A percentile compares a stretch with the other conserved stretches of the same genome.
phyloP scores from a whole-genome alignment of 2,888 invertebrate genomes.

The Callosobruchus maculatus region DNA sequence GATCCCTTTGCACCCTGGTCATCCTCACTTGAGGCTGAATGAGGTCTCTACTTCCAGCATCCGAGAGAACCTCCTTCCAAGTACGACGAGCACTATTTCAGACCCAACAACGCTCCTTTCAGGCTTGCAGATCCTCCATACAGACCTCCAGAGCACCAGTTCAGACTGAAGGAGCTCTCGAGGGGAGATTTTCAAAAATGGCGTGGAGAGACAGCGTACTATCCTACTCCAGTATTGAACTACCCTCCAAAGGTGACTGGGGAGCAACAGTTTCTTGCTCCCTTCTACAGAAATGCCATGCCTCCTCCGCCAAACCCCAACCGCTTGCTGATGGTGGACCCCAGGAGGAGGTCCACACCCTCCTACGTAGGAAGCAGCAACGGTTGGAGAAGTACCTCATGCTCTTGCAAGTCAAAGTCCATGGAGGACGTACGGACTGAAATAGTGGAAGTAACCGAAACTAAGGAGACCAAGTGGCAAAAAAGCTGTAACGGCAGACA shows the following conservation, averaged over 20 bases:
- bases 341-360: constrained; percentile 30
- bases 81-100: neutral
- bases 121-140: neutral
- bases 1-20: constrained; percentile 25
- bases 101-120: neutral
- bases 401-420: constrained; percentile 60
- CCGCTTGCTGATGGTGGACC: constrained; percentile 42
- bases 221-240: constrained; percentile 52
- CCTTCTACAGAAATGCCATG: constrained; percentile 64
- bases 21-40: neutral
- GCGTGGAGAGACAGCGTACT: constrained; percentile 48
- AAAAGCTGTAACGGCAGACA: constrained; percentile 61
- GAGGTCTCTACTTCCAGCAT: neutral
- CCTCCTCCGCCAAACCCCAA: constrained; percentile 55
- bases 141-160: neutral
- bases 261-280: constrained; percentile 65
- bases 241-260: constrained; percentile 48
- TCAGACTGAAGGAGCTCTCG: constrained; percentile 25
- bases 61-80: constrained; percentile 19
- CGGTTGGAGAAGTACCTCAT: constrained; percentile 37
- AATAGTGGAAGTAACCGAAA: constrained; percentile 41
- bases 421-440: constrained; percentile 70
- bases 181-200: constrained; percentile 16
- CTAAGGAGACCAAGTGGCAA: constrained; percentile 51
- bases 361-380: neutral